Conservation (phyloP, 2,797 vertebrate species). For the Acrossocheilus fasciatus region DNA sequence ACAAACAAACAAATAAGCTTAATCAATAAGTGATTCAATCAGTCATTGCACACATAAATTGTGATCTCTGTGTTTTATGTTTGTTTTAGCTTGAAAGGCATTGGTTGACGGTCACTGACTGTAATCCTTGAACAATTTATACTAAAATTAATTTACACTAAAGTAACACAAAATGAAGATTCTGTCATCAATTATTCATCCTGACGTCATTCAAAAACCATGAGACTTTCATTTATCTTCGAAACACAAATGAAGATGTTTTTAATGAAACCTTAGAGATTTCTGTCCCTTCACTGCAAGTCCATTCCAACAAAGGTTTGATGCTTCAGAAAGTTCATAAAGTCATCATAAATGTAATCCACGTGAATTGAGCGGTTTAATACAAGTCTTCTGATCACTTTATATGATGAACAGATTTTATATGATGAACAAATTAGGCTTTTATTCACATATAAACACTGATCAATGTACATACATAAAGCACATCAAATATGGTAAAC, state of each 20-base stretch:
- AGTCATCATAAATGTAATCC: background rate
- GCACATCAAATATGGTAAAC: background rate
- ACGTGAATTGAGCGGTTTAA: background rate
- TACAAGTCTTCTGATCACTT: background rate
- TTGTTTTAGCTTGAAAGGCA: background rate
- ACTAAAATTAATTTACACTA: background rate
- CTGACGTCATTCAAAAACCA: background rate
- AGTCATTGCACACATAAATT: background rate
- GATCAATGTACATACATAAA: background rate
- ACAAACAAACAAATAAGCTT: background rate
- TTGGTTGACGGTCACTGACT: background rate
- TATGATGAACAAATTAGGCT: background rate
- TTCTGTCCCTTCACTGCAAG: background rate
- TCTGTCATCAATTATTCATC: background rate
- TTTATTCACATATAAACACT: background rate
- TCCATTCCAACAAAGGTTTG: no score
- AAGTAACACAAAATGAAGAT: background rate
- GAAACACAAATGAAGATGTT: background rate
- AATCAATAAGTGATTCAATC: conserved; percentile 1
- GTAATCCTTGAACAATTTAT: background rate
- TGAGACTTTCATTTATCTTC: background rate
- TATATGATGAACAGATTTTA: background rate
- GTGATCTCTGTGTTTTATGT: conserved; percentile 10
- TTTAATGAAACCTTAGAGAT: background rate
- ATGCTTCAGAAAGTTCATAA: background rate